A percentile compares a stretch with the other conserved stretches of the same genome.
Conservation (phyloP, 1,140 invertebrate species). For the Platorchestia sp. region DNA sequence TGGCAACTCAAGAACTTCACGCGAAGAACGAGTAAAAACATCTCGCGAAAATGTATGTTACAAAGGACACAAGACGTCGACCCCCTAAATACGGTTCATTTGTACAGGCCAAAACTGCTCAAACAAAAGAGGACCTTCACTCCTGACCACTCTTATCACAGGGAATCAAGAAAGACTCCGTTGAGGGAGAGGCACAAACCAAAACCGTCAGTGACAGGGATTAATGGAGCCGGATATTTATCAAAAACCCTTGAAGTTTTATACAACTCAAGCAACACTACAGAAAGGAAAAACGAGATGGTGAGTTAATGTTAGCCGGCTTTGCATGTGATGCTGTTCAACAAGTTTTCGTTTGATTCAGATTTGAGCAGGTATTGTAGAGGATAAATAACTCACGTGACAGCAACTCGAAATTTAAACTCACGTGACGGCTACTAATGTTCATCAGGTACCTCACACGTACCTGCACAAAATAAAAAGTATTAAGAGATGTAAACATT, state of each 20-base stretch:
- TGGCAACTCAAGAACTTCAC: constrained; percentile 14
- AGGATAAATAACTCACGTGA: too few species aligned
- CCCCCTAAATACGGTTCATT: neutral
- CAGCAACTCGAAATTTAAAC: neutral
- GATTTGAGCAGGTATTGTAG: too few species aligned
- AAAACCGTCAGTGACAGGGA: neutral
- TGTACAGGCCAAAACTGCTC: neutral
- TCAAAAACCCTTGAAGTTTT: neutral
- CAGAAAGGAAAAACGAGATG: neutral
- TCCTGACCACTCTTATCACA: neutral
- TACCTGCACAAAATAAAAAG: neutral
- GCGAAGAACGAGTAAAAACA: neutral
- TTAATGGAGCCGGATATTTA: neutral
- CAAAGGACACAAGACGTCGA: neutral
- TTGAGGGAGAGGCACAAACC: neutral
- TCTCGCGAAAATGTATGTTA: neutral
- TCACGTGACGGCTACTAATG: neutral
- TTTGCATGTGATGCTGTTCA: too few species aligned
- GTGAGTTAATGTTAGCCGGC: neutral
- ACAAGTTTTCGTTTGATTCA: too few species aligned
- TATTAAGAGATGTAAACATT: neutral
- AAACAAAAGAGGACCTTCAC: neutral
- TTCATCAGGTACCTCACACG: neutral
- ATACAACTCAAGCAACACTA: neutral
- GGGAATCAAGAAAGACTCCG: neutral